Percentiles rank a stretch among this genome's conserved stretches.
Evolutionary conservation across 2,113 vertebrate species (phyloP).

Genomic region (Ceyx cyanopectus): DNA sequence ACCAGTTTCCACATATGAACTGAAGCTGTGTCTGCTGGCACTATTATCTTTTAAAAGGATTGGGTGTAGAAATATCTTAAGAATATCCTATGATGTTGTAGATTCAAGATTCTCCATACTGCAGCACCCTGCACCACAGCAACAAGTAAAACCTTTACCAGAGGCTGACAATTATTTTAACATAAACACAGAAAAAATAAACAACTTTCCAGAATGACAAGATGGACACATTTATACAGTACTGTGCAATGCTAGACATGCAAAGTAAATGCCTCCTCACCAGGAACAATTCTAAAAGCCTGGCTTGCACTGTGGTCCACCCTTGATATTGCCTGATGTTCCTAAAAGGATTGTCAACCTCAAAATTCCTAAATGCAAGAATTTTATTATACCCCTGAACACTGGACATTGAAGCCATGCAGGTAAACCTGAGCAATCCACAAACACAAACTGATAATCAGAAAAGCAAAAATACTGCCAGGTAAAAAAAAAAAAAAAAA

Average conservation of each 20-base stretch:
- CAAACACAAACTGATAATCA: neutral
- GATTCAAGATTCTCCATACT: neutral
- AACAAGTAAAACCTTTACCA: neutral
- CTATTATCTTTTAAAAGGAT: neutral
- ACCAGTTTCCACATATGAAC: neutral
- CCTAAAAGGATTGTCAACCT: neutral
- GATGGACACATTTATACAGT: neutral
- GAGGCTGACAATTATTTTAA: neutral
- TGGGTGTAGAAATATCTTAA: neutral
- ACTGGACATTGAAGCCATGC: neutral
- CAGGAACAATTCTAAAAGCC: neutral
- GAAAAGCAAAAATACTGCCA: neutral
- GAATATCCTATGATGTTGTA: neutral
- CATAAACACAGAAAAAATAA: neutral
- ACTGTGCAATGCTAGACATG: neutral
- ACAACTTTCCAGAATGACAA: neutral
- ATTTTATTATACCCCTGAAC: neutral
- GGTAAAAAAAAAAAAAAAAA: neutral
- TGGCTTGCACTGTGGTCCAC: neutral
- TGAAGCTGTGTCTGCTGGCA: neutral
- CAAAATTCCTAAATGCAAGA: neutral
- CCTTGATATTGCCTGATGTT: too few relatives aligned
- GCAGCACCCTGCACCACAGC: slow-evolving; percentile 26
- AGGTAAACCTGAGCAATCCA: neutral
- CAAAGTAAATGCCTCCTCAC: neutral